Base-by-base conservation (phyloP, 1,140 invertebrate species). In the Drosophila chauvacae region DNA sequence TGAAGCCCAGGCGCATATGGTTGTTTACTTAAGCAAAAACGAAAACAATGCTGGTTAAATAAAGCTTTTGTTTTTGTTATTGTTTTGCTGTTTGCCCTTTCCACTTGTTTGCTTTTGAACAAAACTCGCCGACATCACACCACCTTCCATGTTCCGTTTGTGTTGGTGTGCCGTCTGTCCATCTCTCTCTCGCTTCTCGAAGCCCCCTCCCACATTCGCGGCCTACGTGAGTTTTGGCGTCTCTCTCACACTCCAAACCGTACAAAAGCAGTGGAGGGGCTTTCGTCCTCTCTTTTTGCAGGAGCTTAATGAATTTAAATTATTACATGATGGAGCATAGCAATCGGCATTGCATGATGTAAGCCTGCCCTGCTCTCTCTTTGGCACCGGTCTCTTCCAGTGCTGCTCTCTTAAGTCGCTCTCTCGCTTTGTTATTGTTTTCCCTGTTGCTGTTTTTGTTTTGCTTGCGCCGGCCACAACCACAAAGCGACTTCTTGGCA, bases 121-220 rank as follows among this genome's bases (percentile, higher is more conserved):
- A 64, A 62, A 81, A 69, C 80, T 88, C 57, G 81, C 70, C 72
- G 84, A 83, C 73, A 88, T 88, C 85, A 85, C 77, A 79, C 85
- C 77, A 90, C 73, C 58, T 79, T 81, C 53, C 35, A 56, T 50
- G 48, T 26, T 55, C 18, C 41, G 11, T 23, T 41, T n/a, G 66
- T 64, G 51, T 37, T 63, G n/a, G 39, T 45, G 41, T 55, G 26
- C 16, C 26, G 33, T 53, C 48, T 50, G 44, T 45, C 48, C 59
- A 44, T 63, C 47, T 79, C 77, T 74, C 64, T 73, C 50, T 53
- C 45, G 44, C 53, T 83, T 44, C 42, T 53, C 61, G 23, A 23
- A 47, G 13, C 41, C 28, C 57, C 47, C 42, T 68, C 51, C 53
- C 37, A 81, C 58, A 72, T 66, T 59, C 62, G 69, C 60, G 47